Conservation (phyloP, 2,113 vertebrate genomes). For the Urocynchramus pylzowi region DNA sequence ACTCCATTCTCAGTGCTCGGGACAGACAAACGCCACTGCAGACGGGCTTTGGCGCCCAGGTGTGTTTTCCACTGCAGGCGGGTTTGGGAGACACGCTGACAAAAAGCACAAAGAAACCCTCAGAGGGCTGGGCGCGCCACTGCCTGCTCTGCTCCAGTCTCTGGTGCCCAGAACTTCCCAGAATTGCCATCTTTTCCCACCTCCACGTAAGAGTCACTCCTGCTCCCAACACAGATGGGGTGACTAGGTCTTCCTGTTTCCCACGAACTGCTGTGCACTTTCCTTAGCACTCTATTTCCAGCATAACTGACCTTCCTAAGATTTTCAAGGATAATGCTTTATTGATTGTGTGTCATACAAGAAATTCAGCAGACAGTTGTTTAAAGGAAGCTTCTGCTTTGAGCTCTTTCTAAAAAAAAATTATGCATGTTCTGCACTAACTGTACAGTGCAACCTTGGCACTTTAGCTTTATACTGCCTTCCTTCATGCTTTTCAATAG, state of each 20-base stretch:
- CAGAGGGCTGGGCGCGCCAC: too few relatives aligned
- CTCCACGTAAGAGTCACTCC: background rate
- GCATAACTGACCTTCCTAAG: background rate
- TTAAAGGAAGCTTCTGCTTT: background rate
- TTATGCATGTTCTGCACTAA: background rate
- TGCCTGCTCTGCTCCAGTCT: background rate
- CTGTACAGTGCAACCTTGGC: background rate
- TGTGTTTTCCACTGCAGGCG: background rate
- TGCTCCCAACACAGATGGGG: background rate
- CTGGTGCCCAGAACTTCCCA: background rate
- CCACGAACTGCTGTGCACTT: background rate
- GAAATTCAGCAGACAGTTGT: background rate
- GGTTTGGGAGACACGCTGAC: too few relatives aligned
- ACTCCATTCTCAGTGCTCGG: background rate
- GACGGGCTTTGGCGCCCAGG: rapidly evolving
- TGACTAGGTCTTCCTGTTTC: background rate
- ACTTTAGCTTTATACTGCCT: background rate
- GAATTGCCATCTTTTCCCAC: background rate
- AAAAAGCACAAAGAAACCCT: background rate
- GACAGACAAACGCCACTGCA: background rate
- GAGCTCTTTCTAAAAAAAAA: background rate
- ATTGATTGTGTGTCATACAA: background rate
- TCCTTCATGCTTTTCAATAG: background rate
- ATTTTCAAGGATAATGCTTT: background rate
- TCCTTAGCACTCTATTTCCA: background rate